Base-by-base conservation (phyloP, 2,888 invertebrate species). In the Tetheella fluctuosa region DNA sequence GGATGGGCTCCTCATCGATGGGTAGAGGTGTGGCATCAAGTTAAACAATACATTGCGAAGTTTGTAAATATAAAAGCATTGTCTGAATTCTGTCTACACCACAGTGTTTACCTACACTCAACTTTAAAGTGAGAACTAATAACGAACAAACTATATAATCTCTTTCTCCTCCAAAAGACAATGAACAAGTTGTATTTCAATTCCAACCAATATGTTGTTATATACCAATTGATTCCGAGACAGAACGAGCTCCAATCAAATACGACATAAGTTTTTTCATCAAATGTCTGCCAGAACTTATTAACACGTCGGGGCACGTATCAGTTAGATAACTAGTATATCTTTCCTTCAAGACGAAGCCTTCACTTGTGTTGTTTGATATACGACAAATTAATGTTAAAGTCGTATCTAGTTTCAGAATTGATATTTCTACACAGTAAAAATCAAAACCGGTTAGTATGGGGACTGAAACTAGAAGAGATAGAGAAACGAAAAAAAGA, bases 261-360 rank as follows among this genome's bases (percentile, higher is more conserved):
- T n/a, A 20, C 20, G 12, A 48, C 17, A 48, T n/a, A 48, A 48
- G 48, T 48, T 48, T 48, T 48, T 48, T 48, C 10, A 48, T 48
- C 48, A 48, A 1, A 48, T 20, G 48, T 48, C 48, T 48, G 48
- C 10, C 10, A 48, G 48, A 17, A 20, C 20, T 48, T 48, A 48
- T 48, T 48, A 48, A 48, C 48, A 48, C 48, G 20, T 48, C 48
- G 17, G 48, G 48, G n/a, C 48, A 48, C 48, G 48, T 48, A 48
- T 7, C 17, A 48, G n/a, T 20, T 20, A 48, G 10, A 48, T 20
- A 48, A 20, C 48, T 48, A 8, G 7, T 17, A 17, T 17, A 7
- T 42, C 17, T 42, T 17, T 17, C n/a, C n/a, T n/a, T n/a, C n/a
- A n/a, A 7, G 5, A 2, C 1, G n/a, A 42, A 17, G 42, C 42